Evolutionary conservation across 2,888 invertebrate species (phyloP), one percentile per base, ranked within the genome.

Genomic region (Rhyacophila evoluta): DNA sequence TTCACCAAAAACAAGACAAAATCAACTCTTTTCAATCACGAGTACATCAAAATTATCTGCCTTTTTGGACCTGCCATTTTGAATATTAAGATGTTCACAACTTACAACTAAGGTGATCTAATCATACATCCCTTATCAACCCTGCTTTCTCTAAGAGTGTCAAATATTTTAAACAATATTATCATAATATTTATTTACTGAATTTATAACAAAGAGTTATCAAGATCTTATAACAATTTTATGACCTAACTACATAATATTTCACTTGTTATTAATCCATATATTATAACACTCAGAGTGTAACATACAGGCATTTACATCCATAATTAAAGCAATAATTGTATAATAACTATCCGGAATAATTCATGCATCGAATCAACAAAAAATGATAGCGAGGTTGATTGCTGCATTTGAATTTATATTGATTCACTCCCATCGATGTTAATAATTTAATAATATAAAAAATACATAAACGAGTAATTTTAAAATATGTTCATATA

Each of bases 91-190:
- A 55, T 19, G 19, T 55, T 55, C 55, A 55, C 19, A n/a, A 10
- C 55, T 55, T 55, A 55, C 15, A 55, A 55, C 55, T 55, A 19
- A n/a, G 6, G 19, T n/a, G 10, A 55, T 33, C 6, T 55, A 25
- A 55, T 8, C 19, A 55, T 0, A 15, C 19, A 55, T 19, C 8
- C 4, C 15, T 19, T 10, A 55, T 55, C 15, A 19, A 19, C 55
- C 55, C 55, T 55, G 55, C 55, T 55, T 19, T 55, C 55, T 55
- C 12, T 55, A 25, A 55, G 55, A 55, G 19, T 55, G 55, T 55
- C 55, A 55, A 55, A 55, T 55, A 55, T 55, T 55, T 55, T 55
- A 55, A 55, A 55, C 19, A 55, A 55, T 55, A 55, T 19, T 19
- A 19, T 8, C 29, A 33, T 19, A 19, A 15, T 19, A 55, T 10